Evolutionary conservation across 2,797 vertebrate genomes (phyloP), one percentile per base, ranked within the genome.

Genomic region (Peromyscus melanophrys): DNA sequence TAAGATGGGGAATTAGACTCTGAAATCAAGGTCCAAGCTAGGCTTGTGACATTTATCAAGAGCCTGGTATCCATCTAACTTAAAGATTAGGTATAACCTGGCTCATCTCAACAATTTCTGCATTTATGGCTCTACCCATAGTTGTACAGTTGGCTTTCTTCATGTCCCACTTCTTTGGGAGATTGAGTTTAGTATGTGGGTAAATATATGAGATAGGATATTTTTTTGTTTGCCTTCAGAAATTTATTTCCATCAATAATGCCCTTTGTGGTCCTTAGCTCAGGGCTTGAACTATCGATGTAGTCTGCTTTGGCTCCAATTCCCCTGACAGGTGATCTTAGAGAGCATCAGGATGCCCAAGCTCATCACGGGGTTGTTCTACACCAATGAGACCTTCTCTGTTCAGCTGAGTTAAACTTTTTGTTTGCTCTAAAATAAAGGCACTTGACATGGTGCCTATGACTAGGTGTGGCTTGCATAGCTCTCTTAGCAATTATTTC

Each of bases 11-110:
- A 95, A 52, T 43, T 82, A 16, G 49, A 92, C 55, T 87, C 86
- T 82, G 65, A 94, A 89, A 69, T 97, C 63, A 89, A 89, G 31
- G 83, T 95, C 61, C 73, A 87, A 89, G 69, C 63, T 76, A 93
- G 81, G 34, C 49, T 91, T 87, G 7, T 80, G 87, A 86, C n/a
- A 90, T 96, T 91, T 95, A 92, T 65, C 11, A 46, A 86, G 75
- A 96, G 34, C 2, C 46, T 90, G 16, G 17, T 81, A 16, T 91
- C 55, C 25, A 69, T 94, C 37, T 90, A 88, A 82, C 2, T 37
- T 92, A 76, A 94, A 81, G n/a, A 37, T 95, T 95, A 65, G 52
- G 23, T 94, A 57, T 83, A 90, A 85, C 75, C 40, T 88, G 87
- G 40, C 61, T 96, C 55, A 92, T 97, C 13, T 76, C 49, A 65